Percentiles rank a stretch among this genome's conserved stretches.
phyloP scores from a whole-genome alignment of 2,797 vertebrate species.

The Myotis pilosus region DNA sequence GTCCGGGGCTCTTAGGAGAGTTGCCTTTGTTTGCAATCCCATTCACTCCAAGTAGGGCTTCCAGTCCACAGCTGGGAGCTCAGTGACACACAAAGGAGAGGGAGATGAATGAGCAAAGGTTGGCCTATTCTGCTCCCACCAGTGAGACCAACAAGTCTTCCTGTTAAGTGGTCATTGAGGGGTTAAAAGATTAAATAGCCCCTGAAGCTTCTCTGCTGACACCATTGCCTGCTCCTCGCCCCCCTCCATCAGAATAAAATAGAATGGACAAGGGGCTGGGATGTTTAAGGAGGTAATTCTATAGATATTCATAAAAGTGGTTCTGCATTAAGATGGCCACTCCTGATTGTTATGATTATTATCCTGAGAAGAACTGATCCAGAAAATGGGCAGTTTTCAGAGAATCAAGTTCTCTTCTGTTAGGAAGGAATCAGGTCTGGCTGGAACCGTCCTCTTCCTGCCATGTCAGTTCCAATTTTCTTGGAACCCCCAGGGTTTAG shows the following conservation, averaged over 20 bases:
- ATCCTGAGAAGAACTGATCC: background rate
- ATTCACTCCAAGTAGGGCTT: background rate
- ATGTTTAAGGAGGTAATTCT: background rate
- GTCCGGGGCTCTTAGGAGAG: background rate
- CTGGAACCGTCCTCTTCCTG: background rate
- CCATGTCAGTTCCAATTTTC: background rate
- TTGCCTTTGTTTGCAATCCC: background rate
- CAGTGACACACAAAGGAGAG: background rate
- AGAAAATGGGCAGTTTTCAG: background rate
- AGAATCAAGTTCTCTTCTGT: background rate
- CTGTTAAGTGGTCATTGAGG: background rate
- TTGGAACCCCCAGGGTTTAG: background rate
- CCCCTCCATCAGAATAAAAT: background rate
- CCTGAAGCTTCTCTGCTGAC: background rate
- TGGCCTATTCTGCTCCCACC: background rate
- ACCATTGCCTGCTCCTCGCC: rapidly evolving
- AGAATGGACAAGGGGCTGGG: background rate
- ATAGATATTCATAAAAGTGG: background rate
- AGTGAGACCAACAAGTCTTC: background rate
- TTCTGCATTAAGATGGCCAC: background rate
- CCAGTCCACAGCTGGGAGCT: background rate
- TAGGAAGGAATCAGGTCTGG: background rate
- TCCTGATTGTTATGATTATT: background rate
- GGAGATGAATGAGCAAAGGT: background rate
- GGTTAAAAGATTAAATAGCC: background rate